Base-by-base conservation (phyloP, 2,113 vertebrate species). In the Upupa epops region DNA sequence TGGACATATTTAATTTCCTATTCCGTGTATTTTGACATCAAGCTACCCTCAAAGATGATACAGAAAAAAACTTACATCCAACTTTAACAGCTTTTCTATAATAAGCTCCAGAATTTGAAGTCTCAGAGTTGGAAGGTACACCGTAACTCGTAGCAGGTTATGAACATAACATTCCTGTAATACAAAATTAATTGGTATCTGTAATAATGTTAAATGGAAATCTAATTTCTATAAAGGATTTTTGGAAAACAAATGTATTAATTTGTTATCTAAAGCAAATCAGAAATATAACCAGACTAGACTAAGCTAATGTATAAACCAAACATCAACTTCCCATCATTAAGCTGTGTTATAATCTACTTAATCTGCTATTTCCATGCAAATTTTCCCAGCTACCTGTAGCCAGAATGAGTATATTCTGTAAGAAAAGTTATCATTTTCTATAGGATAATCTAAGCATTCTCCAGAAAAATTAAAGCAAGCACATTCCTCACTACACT, bases 131-230 rank as follows among this genome's bases (percentile, higher is more conserved):
- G 99, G 98, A 59, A 99, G 96, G 92, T 99, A 99, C 5, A 98
- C 96, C 0, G 98, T 98, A 91, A 99, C 97, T 81, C 98, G 97
- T 17, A 99, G 94, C 52, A 99, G 92, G 95, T 99, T 99, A 95
- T 99, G 99, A 61, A 99, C 98, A 4, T 99, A 99, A 95, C 98
- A 99, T 92, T 99, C 99, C 99, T 99, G 70, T 17, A 94, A 96
- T 31, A 95, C 17, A 88, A 86, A 92, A 86, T 68, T 42, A 69
- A 89, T 36, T 75, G 5, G 5, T 24, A 77, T 15, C n/a, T 68
- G 13, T 63, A 70, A 68, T 2, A 75, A 66, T 8, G 7, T 49
- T 71, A 86, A 94, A 32, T 51, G 13, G 68, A 90, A 89, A 20
- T 32, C 29, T 59, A 8, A 90, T 75, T 88, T 81, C 9, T 87